A percentile compares a stretch with the other conserved stretches of the same genome.
Evolutionary conservation across 37 sponge, comb jelly and placozoan genomes (phyloP).

Genomic region (Tethya wilhelma): DNA sequence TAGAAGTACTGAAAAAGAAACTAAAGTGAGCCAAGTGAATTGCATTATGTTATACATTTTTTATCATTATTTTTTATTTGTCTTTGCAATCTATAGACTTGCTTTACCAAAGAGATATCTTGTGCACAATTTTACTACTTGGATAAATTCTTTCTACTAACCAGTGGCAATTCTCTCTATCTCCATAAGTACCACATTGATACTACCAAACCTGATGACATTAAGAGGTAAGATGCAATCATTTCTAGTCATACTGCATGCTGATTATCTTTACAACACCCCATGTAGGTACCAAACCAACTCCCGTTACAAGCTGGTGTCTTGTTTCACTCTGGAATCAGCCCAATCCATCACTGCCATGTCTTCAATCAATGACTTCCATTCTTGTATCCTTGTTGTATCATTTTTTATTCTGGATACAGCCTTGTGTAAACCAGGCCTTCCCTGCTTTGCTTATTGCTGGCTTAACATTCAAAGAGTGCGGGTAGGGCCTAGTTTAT

Average conservation of each 20-base stretch:
- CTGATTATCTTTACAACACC: background rate
- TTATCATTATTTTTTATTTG: no score
- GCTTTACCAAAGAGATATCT: conserved; percentile 54
- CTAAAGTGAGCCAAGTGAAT: background rate
- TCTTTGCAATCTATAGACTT: background rate
- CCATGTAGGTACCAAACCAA: conserved; percentile 60
- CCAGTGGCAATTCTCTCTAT: conserved; percentile 60
- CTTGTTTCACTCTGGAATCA: conserved; percentile 27
- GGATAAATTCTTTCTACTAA: conserved; percentile 94
- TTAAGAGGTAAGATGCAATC: conserved; percentile 82
- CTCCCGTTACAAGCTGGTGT: conserved; percentile 62
- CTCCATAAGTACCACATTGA: conserved; percentile 95
- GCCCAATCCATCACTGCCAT: conserved; percentile 86
- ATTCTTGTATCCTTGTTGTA: conserved; percentile 90
- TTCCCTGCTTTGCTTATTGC: no score
- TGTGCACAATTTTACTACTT: conserved; percentile 92
- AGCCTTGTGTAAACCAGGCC: background rate
- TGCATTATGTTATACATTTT: background rate
- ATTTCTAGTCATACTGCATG: background rate
- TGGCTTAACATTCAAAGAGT: no score
- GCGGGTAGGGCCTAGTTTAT: no score
- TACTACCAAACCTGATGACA: conserved; percentile 72
- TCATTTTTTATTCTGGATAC: background rate
- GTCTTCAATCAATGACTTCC: conserved; percentile 84
- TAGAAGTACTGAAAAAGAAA: background rate